Base-by-base conservation (phyloP, 2,888 invertebrate species). In the Gonocerus acuteangulatus region DNA sequence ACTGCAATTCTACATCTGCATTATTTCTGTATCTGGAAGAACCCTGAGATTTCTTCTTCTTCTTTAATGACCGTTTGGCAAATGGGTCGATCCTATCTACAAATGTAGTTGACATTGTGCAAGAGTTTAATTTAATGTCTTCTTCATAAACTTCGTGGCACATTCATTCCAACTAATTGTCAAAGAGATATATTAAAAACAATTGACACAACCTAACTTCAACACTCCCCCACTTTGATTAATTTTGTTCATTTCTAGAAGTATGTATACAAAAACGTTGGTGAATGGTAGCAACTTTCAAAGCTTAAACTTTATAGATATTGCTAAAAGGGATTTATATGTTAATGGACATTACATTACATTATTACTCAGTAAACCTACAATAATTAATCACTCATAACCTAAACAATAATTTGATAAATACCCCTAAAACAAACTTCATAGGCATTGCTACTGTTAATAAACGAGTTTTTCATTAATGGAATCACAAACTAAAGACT, bases 51-150 rank as follows among this genome's bases (percentile, higher is more conserved):
- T 94, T 92, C 82, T 94, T 95, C 74, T 93, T 92, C 80, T 97
- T 95, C 82, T 95, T 94, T 73, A 95, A 79, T 73, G 96, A 95
- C 77, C 95, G 86, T 82, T 96, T 97, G 72, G 93, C 91, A 80
- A 97, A 97, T 73, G 97, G 97, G 83, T 97, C 97, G 82, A 97
- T 96, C 79, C 95, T 90, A 84, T 97, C 96, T 80, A 95, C 95
- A 83, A 95, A 92, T 77, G 90, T 86, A 80, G 85, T 86, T 80
- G 89, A 68, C 64, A 52, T 52, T 15, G 59, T 59, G 22, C n/a
- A 18, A n/a, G 16, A 16, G 22, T 27, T 57, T 19, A 2, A 45
- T 15, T 1, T 18, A 57, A 4, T 32, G 9, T 47, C 15, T 18
- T 34, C 21, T 57, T 54, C 15, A 36, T 23, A 22, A 61, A 54